Conservation (phyloP, 2,113 vertebrate genomes). For the Barnardius zonarius region DNA sequence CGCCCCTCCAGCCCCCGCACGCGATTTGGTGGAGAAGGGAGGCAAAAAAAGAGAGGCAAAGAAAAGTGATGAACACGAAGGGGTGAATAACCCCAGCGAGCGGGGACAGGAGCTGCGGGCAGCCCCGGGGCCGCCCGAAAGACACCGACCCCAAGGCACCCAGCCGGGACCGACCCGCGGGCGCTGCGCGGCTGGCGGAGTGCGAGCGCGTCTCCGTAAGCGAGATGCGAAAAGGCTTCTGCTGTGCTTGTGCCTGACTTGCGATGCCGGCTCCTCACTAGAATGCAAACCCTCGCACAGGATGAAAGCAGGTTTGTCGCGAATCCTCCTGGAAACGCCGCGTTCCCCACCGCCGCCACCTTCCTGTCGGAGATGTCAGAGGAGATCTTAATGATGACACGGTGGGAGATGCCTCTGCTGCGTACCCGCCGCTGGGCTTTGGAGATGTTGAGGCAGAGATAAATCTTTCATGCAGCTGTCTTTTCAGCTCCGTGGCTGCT, state of each 20-base stretch:
- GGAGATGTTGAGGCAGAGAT: conserved; percentile 47
- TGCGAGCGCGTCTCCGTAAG: conserved; percentile 12
- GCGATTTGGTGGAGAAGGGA: background rate
- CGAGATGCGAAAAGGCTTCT: conserved; percentile 29
- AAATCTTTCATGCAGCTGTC: conserved; percentile 72
- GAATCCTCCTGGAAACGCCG: background rate
- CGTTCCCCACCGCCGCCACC: background rate
- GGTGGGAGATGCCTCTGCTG: conserved; percentile 28
- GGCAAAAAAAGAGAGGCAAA: background rate
- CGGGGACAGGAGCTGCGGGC: background rate
- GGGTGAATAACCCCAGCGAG: conserved; percentile 28
- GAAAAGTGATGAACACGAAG: conserved; percentile 53
- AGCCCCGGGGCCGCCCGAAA: background rate
- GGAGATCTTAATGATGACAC: conserved; percentile 21
- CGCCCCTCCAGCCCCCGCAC: conserved; percentile 28
- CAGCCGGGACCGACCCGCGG: background rate
- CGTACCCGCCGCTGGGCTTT: conserved; percentile 28
- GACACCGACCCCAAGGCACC: background rate
- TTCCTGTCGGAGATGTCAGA: conserved; percentile 27
- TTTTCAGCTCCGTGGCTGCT: conserved; percentile 51
- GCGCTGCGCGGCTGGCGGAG: background rate
- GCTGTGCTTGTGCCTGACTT: conserved; percentile 40
- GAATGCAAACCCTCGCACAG: conserved; percentile 69
- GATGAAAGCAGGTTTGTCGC: conserved; percentile 79
- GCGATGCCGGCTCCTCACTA: conserved; percentile 64